These are phyloP conservation scores for Poicephalus gulielmi DNA, from an alignment of 2,113 vertebrate species.

Conservation along the genomic window DNA sequence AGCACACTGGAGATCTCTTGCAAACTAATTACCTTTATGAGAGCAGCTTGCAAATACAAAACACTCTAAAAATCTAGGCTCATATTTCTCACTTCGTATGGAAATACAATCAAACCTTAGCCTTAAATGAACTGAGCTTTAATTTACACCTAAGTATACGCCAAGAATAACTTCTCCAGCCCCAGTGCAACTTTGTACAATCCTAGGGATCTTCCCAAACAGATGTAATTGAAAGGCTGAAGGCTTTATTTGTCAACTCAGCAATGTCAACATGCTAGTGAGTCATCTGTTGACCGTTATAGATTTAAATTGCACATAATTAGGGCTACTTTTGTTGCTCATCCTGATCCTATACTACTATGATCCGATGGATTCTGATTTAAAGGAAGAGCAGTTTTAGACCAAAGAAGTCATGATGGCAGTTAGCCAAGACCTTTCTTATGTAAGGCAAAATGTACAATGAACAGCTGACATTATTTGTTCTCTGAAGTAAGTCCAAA, in stretches of 20 bases:
- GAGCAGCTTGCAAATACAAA: slow-evolving; percentile 40
- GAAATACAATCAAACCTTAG: neutral
- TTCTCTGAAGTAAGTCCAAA: slow-evolving; percentile 5
- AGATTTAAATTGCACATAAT: neutral
- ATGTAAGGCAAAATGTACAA: neutral
- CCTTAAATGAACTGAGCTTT: slow-evolving; percentile 1
- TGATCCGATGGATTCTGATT: neutral
- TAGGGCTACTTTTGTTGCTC: neutral
- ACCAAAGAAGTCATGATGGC: neutral
- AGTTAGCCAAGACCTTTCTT: neutral
- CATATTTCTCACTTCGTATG: neutral
- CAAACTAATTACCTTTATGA: slow-evolving; percentile 48
- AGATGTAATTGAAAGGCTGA: neutral
- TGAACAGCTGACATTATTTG: neutral
- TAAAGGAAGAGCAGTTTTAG: neutral
- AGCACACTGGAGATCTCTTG: neutral
- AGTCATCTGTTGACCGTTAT: neutral
- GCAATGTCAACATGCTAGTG: neutral
- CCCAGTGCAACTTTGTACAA: neutral
- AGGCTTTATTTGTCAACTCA: neutral
- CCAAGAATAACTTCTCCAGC: neutral
- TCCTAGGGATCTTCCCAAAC: neutral
- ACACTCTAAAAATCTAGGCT: neutral
- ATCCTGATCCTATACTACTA: neutral
- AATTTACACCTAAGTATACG: slow-evolving; percentile 4